phyloP scores from a whole-genome alignment of 2,113 vertebrate species.

The Peucedramus taeniatus region DNA sequence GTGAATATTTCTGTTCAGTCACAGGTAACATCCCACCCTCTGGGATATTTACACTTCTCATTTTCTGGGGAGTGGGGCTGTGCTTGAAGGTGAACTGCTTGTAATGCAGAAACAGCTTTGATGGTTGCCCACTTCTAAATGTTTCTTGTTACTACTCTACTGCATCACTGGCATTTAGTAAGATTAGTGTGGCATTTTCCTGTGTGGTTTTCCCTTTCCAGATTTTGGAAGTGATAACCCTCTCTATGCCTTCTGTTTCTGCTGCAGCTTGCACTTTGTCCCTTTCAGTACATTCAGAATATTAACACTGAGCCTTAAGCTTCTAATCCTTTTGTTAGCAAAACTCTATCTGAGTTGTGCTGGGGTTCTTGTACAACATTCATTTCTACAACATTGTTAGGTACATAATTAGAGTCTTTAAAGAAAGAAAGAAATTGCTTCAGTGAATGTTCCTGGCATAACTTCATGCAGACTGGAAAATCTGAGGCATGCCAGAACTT shows the following conservation, averaged over 20 bases:
- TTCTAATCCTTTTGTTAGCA: constrained; percentile 5
- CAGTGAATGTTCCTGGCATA: constrained; percentile 56
- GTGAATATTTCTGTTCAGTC: not conserved
- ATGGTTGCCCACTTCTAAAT: not conserved
- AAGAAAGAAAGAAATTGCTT: constrained; percentile 46
- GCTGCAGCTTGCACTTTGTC: not conserved
- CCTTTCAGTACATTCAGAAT: not conserved
- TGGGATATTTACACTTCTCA: not conserved
- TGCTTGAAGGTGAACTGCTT: not conserved
- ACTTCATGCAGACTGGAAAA: constrained; percentile 59
- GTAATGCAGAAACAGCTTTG: not conserved
- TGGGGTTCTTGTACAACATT: not conserved
- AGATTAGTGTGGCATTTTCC: not conserved
- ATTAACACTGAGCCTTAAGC: not conserved
- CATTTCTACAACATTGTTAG: constrained; percentile 35
- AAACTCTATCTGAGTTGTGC: not conserved
- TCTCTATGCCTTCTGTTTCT: not conserved
- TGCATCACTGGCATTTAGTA: not conserved
- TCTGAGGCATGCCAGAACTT: constrained; percentile 45
- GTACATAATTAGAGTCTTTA: constrained; percentile 29
- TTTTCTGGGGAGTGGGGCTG: not conserved
- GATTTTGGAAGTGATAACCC: not conserved
- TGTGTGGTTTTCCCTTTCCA: not conserved
- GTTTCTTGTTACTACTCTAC: not conserved
- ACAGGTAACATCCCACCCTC: not conserved